Evolutionary conservation across 2,888 invertebrate genomes (phyloP).

Genomic region (Parapristionchus giblindavisi): DNA sequence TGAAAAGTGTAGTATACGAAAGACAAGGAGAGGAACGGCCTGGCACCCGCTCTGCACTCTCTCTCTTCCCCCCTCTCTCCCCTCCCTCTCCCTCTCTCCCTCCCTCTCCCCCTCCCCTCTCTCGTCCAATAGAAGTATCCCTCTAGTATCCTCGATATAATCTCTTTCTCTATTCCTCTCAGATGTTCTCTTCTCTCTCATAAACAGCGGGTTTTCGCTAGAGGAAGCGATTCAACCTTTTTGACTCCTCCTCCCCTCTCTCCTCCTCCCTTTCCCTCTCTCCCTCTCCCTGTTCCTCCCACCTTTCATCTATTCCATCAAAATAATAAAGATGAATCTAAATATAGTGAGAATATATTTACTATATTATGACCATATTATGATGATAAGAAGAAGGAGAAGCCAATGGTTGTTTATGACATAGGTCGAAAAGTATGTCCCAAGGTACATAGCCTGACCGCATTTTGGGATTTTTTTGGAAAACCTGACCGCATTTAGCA

Average conservation of each 20-base stretch:
- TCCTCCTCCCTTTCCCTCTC: too few relatives aligned
- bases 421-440: not conserved
- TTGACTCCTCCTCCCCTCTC: not conserved
- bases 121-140: not conserved
- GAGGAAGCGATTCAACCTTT: constrained; percentile 7
- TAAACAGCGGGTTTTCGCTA: constrained; percentile 8
- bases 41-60: not conserved
- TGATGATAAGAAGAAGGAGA: too few relatives aligned
- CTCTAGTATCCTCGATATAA: not conserved
- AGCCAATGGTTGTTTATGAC: too few relatives aligned
- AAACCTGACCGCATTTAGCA: too few relatives aligned
- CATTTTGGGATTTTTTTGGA: too few relatives aligned
- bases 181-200: constrained; percentile 8
- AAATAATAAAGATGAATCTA: too few relatives aligned
- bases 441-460: too few relatives aligned
- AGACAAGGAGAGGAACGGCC: not conserved
- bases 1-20: too few relatives aligned
- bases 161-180: not conserved
- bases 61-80: not conserved
- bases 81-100: not conserved
- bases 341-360: not conserved
- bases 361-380: not conserved
- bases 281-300: constrained; percentile 4
- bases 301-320: constrained; percentile 21
- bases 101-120: too few relatives aligned